These are phyloP conservation scores for Phalacrocorax pelagicus DNA, from an alignment of 2,113 vertebrate species.

Conservation along the genomic window DNA sequence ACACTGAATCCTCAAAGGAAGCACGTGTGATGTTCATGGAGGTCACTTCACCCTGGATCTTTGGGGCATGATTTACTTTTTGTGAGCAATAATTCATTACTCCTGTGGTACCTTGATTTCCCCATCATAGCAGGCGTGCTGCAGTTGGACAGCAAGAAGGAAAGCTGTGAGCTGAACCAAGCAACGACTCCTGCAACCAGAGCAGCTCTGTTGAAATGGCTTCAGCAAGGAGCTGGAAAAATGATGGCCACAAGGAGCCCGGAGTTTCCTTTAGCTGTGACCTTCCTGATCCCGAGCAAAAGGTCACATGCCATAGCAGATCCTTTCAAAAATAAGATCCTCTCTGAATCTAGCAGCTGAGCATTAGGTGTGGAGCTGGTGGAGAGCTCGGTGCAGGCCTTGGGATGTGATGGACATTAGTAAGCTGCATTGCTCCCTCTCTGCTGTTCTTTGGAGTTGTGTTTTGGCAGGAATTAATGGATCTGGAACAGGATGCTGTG, in stretches of 20 bases:
- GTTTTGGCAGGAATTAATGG: conserved; percentile 25
- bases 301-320: background rate
- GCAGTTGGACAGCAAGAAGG: background rate
- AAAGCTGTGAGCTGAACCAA: background rate
- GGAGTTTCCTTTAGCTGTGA: background rate
- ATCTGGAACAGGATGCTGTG: background rate
- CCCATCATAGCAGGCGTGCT: fast-evolving
- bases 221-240: background rate
- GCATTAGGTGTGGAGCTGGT: fast-evolving
- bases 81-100: conserved; percentile 11
- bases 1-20: background rate
- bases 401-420: background rate
- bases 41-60: conserved; percentile 7
- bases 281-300: background rate
- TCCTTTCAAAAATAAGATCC: background rate
- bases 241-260: background rate
- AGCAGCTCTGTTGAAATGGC: background rate
- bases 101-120: background rate
- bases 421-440: background rate
- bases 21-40: background rate
- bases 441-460: background rate
- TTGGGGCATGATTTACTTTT: fast-evolving
- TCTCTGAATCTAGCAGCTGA: background rate
- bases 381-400: background rate
- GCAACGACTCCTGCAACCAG: background rate